Evolutionary conservation across 2,888 invertebrate species (phyloP).

Genomic region (Galerucella nymphaeae): DNA sequence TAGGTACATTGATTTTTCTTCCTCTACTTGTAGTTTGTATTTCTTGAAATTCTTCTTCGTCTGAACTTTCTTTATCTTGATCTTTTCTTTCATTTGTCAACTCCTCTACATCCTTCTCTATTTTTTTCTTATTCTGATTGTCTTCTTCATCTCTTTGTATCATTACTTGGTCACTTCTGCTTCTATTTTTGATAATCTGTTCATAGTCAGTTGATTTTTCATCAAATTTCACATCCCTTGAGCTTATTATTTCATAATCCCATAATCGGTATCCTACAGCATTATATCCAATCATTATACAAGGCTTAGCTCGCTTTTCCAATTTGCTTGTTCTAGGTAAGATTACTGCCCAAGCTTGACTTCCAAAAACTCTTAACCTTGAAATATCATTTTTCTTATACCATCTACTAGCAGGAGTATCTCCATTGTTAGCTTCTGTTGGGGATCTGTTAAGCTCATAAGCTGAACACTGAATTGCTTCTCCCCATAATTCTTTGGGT

Average conservation of each 20-base stretch:
- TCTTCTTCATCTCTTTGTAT: too few species aligned
- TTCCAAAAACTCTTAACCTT: conserved; percentile 48
- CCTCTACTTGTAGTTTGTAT: too few species aligned
- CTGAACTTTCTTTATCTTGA: too few species aligned
- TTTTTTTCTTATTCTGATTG: too few species aligned
- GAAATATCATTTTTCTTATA: conserved; percentile 45
- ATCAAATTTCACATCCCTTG: too few species aligned
- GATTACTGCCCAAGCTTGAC: conserved; percentile 43
- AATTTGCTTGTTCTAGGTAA: conserved; percentile 47
- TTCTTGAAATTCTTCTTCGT: too few species aligned
- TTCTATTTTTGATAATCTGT: too few species aligned
- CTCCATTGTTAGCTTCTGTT: conserved; percentile 37
- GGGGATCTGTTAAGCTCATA: conserved; percentile 48
- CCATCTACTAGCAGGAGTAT: conserved; percentile 42
- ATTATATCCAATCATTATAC: conserved; percentile 47
- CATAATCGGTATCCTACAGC: conserved; percentile 46
- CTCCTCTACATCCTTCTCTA: too few species aligned
- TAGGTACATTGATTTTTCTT: too few species aligned
- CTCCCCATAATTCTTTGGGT: conserved; percentile 46
- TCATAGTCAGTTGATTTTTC: too few species aligned
- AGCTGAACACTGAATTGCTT: conserved; percentile 47
- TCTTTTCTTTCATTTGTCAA: too few species aligned
- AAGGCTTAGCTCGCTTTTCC: conserved; percentile 41
- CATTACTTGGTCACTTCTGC: too few species aligned
- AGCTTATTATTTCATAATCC: conserved; percentile 21